These are phyloP conservation scores for Drosophila auraria DNA, from an alignment of 1,140 invertebrate species.

Conservation along the genomic window DNA sequence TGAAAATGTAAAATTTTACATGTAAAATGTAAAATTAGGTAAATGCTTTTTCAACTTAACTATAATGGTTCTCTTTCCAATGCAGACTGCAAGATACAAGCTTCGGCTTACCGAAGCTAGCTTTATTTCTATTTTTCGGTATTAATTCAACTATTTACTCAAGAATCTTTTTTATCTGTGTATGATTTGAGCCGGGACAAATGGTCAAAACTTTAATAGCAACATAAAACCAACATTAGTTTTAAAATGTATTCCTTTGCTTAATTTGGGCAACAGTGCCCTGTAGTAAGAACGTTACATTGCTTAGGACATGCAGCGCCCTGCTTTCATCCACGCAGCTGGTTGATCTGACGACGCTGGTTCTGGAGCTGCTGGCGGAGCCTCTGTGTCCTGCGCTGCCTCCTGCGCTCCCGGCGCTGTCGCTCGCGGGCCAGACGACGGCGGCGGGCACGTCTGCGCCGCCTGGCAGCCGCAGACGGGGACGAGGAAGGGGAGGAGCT, in stretches of 20 bases:
- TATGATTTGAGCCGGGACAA: too few species aligned
- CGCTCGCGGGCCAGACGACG: constrained; percentile 36
- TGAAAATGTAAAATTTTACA: too few species aligned
- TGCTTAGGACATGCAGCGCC: neutral
- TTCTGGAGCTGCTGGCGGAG: constrained; percentile 10
- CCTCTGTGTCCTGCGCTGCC: constrained; percentile 8
- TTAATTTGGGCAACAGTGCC: neutral
- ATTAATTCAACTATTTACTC: too few species aligned
- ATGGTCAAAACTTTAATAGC: too few species aligned
- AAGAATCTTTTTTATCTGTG: too few species aligned
- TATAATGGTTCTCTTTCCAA: too few species aligned
- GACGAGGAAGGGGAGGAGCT: constrained; percentile 7
- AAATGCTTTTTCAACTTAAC: too few species aligned
- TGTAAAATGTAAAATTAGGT: too few species aligned
- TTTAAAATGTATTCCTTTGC: neutral
- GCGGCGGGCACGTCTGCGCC: constrained; percentile 26
- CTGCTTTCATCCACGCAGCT: constrained; percentile 1
- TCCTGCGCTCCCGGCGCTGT: constrained; percentile 13
- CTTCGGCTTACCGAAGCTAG: too few species aligned
- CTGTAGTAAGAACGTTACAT: neutral
- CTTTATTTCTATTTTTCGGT: too few species aligned
- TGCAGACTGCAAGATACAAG: too few species aligned
- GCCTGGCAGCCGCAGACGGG: constrained; percentile 21
- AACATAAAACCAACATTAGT: neutral
- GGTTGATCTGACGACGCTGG: constrained; percentile 16